Evolutionary conservation across 2,888 invertebrate genomes (phyloP).

Genomic region (Lepidocyrtinus sp.): DNA sequence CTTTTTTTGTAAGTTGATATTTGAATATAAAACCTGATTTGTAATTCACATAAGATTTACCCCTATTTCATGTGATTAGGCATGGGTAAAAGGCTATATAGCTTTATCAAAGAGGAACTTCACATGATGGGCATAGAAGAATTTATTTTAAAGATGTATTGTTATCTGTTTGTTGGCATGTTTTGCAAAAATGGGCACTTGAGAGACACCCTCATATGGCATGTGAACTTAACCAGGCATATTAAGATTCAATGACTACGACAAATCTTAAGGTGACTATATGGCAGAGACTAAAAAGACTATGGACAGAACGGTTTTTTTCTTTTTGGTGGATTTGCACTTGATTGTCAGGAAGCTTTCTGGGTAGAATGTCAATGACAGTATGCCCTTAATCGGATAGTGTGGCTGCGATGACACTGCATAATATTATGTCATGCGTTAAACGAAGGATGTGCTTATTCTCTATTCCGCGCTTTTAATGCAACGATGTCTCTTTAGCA

Average conservation of each 20-base stretch:
- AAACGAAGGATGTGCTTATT: no score
- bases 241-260: background rate
- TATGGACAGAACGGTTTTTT: no score
- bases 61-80: background rate
- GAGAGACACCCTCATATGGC: constrained; percentile 49
- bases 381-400: background rate
- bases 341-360: constrained; percentile 42
- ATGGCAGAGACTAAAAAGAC: no score
- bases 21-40: background rate
- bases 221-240: constrained; percentile 3
- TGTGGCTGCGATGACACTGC: background rate
- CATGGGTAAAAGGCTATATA: background rate
- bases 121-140: background rate
- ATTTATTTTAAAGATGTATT: constrained; percentile 35
- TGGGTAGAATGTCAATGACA: constrained; percentile 48
- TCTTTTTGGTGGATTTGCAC: constrained; percentile 32
- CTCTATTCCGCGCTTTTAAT: background rate
- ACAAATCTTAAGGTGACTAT: background rate
- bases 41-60: background rate
- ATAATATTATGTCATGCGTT: background rate
- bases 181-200: constrained; percentile 51
- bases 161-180: constrained; percentile 45
- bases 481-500: background rate
- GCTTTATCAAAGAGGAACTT: background rate
- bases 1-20: no score